Percentiles rank a stretch among this genome's conserved stretches.
Evolutionary conservation across 2,113 vertebrate genomes (phyloP).

Genomic region (Anthoscopus minutus): DNA sequence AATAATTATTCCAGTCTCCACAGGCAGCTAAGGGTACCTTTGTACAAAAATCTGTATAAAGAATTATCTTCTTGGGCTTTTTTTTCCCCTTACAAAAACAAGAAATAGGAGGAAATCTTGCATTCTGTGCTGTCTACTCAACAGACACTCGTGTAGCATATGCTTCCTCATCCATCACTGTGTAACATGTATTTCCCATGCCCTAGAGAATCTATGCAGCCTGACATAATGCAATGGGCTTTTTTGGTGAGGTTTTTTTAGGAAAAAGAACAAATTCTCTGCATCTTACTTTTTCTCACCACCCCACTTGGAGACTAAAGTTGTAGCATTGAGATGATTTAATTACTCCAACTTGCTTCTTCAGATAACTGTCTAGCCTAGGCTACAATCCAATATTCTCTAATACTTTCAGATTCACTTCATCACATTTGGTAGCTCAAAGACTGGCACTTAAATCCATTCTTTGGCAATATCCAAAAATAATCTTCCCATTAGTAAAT

Average conservation of each 20-base stretch:
- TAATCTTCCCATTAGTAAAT: background rate
- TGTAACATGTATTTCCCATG: background rate
- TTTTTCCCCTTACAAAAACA: background rate
- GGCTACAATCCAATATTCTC: background rate
- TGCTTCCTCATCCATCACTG: background rate
- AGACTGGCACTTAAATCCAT: background rate
- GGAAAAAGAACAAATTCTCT: background rate
- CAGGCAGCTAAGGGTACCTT: background rate
- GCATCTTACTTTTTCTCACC: background rate
- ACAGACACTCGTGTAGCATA: background rate
- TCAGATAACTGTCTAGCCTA: background rate
- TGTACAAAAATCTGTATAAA: background rate
- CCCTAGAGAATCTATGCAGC: background rate
- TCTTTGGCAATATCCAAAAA: background rate
- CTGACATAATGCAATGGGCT: background rate
- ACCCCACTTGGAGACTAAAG: background rate
- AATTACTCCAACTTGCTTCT: background rate
- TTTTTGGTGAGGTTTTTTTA: background rate
- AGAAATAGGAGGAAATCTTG: background rate
- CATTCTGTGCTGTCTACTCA: background rate
- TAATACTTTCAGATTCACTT: background rate
- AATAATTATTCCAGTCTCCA: slow-evolving; percentile 28
- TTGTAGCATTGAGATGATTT: background rate
- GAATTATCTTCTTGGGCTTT: background rate
- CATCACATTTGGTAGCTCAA: background rate